Conservation (phyloP, 2,888 invertebrate species). For the Heliconius hortense region DNA sequence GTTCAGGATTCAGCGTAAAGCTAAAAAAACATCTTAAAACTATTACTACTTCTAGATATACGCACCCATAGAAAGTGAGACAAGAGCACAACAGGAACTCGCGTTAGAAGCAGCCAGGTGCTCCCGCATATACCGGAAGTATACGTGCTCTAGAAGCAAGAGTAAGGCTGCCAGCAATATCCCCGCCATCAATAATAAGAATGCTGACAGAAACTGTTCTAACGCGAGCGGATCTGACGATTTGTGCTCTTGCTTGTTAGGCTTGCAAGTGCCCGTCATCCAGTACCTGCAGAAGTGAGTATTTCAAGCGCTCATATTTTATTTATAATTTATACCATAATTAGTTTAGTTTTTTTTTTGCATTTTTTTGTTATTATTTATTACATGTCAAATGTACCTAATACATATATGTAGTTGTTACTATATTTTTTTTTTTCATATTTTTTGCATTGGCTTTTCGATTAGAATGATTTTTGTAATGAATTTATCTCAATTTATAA, state of each 20-base stretch:
- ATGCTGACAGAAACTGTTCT: conserved; percentile 98
- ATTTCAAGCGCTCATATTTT: background rate
- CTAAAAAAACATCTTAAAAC: background rate
- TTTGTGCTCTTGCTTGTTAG: conserved; percentile 94
- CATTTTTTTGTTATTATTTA: background rate
- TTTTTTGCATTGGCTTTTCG: background rate
- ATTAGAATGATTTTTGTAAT: background rate
- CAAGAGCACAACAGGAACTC: conserved; percentile 95
- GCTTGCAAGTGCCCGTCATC: conserved; percentile 98
- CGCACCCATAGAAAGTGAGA: conserved; percentile 93
- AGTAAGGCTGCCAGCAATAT: conserved; percentile 94
- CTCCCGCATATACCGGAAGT: conserved; percentile 95
- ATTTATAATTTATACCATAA: background rate
- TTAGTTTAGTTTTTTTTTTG: background rate
- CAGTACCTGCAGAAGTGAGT: conserved; percentile 85
- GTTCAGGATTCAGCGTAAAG: too few species aligned
- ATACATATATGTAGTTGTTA: background rate
- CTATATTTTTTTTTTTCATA: background rate
- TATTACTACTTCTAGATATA: background rate
- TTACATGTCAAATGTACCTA: background rate
- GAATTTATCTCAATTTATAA: background rate
- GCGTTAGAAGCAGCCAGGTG: conserved; percentile 93
- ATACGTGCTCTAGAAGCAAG: conserved; percentile 94
- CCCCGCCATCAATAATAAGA: conserved; percentile 96
- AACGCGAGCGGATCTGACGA: conserved; percentile 94